Evolutionary conservation across 2,797 vertebrate genomes (phyloP).

Genomic region (Heterohyrax brucei): DNA sequence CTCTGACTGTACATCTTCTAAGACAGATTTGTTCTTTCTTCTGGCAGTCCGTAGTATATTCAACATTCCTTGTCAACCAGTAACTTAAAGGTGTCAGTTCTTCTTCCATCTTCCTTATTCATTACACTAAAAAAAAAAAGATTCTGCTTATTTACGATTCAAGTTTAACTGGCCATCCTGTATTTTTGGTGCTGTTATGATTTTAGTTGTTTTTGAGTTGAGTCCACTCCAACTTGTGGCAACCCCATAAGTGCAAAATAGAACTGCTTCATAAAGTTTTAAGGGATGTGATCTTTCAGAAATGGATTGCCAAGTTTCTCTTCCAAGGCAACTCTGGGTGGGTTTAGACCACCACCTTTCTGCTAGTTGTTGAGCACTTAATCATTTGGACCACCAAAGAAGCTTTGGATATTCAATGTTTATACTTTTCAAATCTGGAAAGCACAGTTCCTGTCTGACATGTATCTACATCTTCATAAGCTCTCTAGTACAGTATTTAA

Average conservation of each 20-base stretch:
- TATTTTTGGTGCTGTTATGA: neutral
- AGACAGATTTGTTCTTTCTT: no score
- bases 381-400: neutral
- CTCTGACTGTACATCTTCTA: no score
- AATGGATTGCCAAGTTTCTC: neutral
- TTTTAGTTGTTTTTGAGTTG: neutral
- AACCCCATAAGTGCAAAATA: neutral
- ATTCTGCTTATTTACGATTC: slow-evolving; percentile 28
- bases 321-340: neutral
- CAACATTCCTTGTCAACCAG: no score
- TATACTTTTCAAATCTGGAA: neutral
- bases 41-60: no score
- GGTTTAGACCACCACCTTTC: neutral
- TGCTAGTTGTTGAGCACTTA: neutral
- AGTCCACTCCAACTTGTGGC: neutral
- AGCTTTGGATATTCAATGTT: neutral
- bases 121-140: neutral
- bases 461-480: neutral
- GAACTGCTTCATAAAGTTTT: neutral
- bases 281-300: neutral
- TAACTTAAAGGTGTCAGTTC: no score
- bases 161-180: neutral
- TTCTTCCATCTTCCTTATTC: no score
- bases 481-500: slow-evolving; percentile 26
- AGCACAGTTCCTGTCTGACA: neutral